A percentile compares a stretch with the other conserved stretches of the same genome.
These are phyloP conservation scores for Clusia tigrina DNA, from an alignment of 2,888 invertebrate genomes.

Conservation along the genomic window DNA sequence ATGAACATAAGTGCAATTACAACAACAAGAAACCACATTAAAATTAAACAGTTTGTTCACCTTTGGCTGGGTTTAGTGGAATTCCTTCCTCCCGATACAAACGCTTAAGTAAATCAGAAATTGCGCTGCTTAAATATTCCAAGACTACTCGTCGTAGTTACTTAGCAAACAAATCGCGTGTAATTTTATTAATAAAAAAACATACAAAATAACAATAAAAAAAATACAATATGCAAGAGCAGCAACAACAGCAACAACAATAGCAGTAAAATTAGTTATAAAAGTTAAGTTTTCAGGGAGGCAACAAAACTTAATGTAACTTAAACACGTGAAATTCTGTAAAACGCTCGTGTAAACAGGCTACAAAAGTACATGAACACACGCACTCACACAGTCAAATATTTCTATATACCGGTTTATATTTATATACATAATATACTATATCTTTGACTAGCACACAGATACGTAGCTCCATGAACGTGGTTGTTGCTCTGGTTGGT, in stretches of 20 bases:
- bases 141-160: not conserved
- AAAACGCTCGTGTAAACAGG: conserved; percentile 5
- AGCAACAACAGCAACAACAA: too few relatives aligned
- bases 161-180: conserved; percentile 25
- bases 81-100: not conserved
- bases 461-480: conserved; percentile 11
- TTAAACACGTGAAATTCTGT: conserved; percentile 34
- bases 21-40: not conserved
- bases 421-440: too few relatives aligned
- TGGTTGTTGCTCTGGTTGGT: conserved; percentile 22
- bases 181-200: conserved; percentile 24
- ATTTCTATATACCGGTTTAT: too few relatives aligned
- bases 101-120: not conserved
- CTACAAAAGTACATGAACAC: conserved; percentile 30
- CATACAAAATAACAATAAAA: conserved; percentile 14
- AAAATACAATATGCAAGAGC: conserved; percentile 17
- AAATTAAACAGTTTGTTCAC: not conserved
- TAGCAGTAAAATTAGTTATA: not conserved
- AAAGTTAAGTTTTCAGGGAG: conserved; percentile 4
- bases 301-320: conserved; percentile 50
- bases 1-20: not conserved
- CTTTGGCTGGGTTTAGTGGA: too few relatives aligned
- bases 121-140: not conserved
- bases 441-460: too few relatives aligned
- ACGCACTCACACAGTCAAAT: conserved; percentile 16